Evolutionary conservation across 2,888 invertebrate genomes (phyloP).

Genomic region (Hermaeophaga mercurialis): DNA sequence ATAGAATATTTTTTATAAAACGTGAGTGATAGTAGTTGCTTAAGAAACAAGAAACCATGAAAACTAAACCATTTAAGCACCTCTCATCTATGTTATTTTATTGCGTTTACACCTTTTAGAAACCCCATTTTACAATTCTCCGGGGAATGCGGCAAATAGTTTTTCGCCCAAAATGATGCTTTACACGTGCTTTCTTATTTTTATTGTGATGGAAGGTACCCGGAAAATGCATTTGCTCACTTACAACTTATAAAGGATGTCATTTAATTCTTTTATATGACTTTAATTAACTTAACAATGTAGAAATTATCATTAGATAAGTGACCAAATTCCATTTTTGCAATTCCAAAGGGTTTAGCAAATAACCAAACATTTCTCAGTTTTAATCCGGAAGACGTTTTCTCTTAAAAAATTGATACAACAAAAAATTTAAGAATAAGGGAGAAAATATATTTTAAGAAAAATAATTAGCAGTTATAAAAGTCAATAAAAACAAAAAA

Average conservation of each 20-base stretch:
- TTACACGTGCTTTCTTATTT: constrained; percentile 12
- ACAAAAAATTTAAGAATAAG: no score
- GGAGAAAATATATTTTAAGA: no score
- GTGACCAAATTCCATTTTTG: no score
- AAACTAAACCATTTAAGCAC: constrained; percentile 17
- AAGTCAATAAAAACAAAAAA: no score
- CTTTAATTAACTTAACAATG: constrained; percentile 19
- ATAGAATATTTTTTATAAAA: no score
- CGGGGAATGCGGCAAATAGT: constrained; percentile 12
- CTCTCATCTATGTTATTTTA: constrained; percentile 21
- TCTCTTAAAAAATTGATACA: no score
- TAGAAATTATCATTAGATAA: no score
- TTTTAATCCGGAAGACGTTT: no score
- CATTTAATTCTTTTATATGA: constrained; percentile 4
- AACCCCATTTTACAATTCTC: constrained; percentile 20
- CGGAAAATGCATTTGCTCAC: constrained; percentile 14
- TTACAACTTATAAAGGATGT: background rate
- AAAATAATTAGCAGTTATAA: no score
- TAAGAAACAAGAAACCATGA: background rate
- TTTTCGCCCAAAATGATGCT: constrained; percentile 14
- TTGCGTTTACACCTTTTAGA: constrained; percentile 22
- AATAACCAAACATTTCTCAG: no score
- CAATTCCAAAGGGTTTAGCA: no score
- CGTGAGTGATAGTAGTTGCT: no score
- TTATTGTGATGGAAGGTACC: constrained; percentile 19